Conservation (phyloP, 2,888 invertebrate genomes). For the Antitype chi region DNA sequence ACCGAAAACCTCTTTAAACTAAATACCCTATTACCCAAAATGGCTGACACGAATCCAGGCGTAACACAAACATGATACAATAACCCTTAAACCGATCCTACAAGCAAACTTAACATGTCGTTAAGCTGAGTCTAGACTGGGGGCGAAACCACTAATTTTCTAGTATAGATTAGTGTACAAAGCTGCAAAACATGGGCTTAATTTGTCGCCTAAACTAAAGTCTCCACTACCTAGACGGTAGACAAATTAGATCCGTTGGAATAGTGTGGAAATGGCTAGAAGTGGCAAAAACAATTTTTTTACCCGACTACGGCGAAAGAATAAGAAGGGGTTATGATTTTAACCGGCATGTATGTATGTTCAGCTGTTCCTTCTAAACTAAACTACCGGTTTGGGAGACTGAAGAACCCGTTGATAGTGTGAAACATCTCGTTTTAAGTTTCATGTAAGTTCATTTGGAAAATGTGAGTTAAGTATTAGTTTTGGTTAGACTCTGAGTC, state of each 20-base stretch:
- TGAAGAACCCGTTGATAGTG: too few relatives aligned
- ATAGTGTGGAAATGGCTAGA: constrained; percentile 57
- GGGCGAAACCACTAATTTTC: constrained; percentile 70
- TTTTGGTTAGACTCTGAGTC: too few relatives aligned
- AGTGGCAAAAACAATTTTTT: constrained; percentile 20
- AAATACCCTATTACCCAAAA: constrained; percentile 32
- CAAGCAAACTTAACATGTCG: constrained; percentile 46
- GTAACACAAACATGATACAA: constrained; percentile 37
- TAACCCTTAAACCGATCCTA: constrained; percentile 30
- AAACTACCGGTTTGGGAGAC: too few relatives aligned
- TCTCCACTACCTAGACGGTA: constrained; percentile 72
- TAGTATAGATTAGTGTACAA: constrained; percentile 74
- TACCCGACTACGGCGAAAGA: too few relatives aligned
- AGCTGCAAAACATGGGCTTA: constrained; percentile 79
- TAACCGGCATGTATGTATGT: too few relatives aligned
- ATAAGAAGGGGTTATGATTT: too few relatives aligned
- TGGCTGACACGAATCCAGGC: constrained; percentile 28
- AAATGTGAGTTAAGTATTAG: too few relatives aligned
- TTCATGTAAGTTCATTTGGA: too few relatives aligned
- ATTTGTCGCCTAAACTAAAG: constrained; percentile 79
- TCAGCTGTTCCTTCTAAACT: too few relatives aligned
- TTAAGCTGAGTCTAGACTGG: constrained; percentile 59
- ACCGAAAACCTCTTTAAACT: constrained; percentile 16
- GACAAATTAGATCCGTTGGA: constrained; percentile 76
- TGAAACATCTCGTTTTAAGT: too few relatives aligned